Conservation (phyloP, 2,888 invertebrate genomes). For the Cataglyphis rosenhaueri region DNA sequence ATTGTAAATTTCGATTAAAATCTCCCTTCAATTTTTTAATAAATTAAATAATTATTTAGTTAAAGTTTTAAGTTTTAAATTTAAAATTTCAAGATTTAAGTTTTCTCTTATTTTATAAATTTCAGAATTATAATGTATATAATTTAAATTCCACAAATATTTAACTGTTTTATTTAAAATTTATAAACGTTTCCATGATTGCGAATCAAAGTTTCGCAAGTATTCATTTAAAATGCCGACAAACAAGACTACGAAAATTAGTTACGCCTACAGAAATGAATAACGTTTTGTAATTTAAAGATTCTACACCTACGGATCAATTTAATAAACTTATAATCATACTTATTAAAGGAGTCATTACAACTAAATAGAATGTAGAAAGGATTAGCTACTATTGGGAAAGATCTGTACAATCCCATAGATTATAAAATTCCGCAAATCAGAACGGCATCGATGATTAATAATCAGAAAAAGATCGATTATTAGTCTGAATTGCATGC, state of each 20-base stretch:
- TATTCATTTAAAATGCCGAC: not conserved
- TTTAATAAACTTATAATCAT: conserved; percentile 20
- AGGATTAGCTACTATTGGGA: not conserved
- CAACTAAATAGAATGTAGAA: not conserved
- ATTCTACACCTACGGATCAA: not conserved
- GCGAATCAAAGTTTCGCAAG: not conserved
- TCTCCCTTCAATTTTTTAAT: not conserved
- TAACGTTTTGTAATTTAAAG: not conserved
- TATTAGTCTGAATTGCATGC: conserved; percentile 14
- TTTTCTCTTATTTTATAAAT: not conserved
- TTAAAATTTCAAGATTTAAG: not conserved
- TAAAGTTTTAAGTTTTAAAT: not conserved
- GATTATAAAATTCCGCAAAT: conserved; percentile 11
- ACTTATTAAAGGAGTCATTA: conserved; percentile 14
- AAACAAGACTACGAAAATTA: not conserved
- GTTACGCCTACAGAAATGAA: conserved; percentile 12
- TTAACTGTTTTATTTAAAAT: not conserved
- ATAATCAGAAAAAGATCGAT: conserved; percentile 12
- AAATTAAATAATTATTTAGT: not conserved
- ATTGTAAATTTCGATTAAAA: not conserved
- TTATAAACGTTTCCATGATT: not conserved
- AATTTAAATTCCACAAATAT: not conserved
- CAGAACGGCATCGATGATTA: conserved; percentile 11
- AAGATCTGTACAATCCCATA: not conserved
- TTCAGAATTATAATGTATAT: not conserved